Conservation (phyloP, 2,888 invertebrate genomes). For the Nomada fucata region DNA sequence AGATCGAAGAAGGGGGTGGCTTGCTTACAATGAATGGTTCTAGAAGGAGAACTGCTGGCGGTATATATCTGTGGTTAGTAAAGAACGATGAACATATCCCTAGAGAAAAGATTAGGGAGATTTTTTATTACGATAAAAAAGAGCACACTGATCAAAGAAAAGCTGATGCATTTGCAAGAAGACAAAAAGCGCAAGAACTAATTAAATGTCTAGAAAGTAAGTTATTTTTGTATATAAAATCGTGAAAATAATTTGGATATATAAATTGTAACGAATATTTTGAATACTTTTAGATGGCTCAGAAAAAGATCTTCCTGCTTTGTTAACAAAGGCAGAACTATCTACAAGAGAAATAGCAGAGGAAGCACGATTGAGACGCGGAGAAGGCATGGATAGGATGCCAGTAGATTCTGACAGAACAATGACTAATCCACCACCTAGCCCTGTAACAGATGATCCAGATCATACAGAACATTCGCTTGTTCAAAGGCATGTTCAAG, state of each 20-base stretch:
- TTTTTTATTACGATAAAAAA: slow-evolving; percentile 89
- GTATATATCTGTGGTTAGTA: slow-evolving; percentile 92
- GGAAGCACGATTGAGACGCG: slow-evolving; percentile 84
- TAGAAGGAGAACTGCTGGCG: slow-evolving; percentile 93
- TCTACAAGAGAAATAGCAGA: slow-evolving; percentile 85
- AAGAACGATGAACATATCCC: slow-evolving; percentile 89
- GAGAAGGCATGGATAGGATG: slow-evolving; percentile 82
- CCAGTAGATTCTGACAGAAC: slow-evolving; percentile 83
- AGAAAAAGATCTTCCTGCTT: slow-evolving; percentile 87
- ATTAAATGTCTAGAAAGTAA: slow-evolving; percentile 83
- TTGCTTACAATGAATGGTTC: slow-evolving; percentile 93
- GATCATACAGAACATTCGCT: slow-evolving; percentile 80
- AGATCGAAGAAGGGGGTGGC: slow-evolving; percentile 93
- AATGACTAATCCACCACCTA: slow-evolving; percentile 91
- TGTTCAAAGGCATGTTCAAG: slow-evolving; percentile 80
- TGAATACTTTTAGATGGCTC: slow-evolving; percentile 75
- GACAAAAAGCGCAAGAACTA: slow-evolving; percentile 88
- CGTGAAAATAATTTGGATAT: not conserved
- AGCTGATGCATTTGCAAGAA: slow-evolving; percentile 85
- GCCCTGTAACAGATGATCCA: slow-evolving; percentile 90
- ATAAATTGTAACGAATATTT: slow-evolving; percentile 12
- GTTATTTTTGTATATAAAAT: slow-evolving; percentile 13
- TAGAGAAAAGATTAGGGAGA: slow-evolving; percentile 87
- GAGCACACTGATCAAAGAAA: slow-evolving; percentile 86
- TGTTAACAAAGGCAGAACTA: slow-evolving; percentile 88